Evolutionary conservation across 2,113 vertebrate species (phyloP).

Genomic region (Pachyramphus minor): DNA sequence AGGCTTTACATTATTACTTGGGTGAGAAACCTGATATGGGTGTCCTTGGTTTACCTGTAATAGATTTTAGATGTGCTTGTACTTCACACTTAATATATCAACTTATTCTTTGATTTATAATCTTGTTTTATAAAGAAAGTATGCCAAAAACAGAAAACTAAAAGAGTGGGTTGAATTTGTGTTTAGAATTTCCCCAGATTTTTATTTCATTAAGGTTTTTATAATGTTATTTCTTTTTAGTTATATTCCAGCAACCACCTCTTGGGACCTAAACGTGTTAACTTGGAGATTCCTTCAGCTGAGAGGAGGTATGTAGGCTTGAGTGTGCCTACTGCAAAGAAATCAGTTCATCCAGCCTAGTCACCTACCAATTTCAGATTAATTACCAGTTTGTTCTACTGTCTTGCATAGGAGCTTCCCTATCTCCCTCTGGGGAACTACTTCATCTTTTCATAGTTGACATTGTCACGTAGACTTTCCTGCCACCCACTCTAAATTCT

Average conservation of each 20-base stretch:
- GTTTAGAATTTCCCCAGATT: neutral
- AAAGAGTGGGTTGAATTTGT: neutral
- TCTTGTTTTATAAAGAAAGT: neutral
- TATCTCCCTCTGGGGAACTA: neutral
- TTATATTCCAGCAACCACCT: neutral
- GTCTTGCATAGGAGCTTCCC: neutral
- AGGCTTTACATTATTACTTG: neutral
- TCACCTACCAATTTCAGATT: neutral
- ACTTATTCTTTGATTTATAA: neutral
- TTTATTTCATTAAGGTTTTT: neutral
- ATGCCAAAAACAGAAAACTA: neutral
- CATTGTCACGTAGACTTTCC: neutral
- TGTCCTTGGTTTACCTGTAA: neutral
- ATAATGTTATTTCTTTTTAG: neutral
- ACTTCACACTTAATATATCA: neutral
- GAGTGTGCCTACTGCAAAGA: neutral
- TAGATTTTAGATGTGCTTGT: neutral
- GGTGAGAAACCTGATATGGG: neutral
- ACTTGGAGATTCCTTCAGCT: neutral
- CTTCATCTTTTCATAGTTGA: neutral
- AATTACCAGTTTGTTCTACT: neutral
- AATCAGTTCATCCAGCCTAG: neutral
- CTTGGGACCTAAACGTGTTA: neutral
- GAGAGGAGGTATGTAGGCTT: neutral
- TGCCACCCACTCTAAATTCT: neutral